Percentiles rank a stretch among this genome's conserved stretches.
Evolutionary conservation across 2,888 invertebrate genomes (phyloP).

Genomic region (Melangyna quadrimaculata): DNA sequence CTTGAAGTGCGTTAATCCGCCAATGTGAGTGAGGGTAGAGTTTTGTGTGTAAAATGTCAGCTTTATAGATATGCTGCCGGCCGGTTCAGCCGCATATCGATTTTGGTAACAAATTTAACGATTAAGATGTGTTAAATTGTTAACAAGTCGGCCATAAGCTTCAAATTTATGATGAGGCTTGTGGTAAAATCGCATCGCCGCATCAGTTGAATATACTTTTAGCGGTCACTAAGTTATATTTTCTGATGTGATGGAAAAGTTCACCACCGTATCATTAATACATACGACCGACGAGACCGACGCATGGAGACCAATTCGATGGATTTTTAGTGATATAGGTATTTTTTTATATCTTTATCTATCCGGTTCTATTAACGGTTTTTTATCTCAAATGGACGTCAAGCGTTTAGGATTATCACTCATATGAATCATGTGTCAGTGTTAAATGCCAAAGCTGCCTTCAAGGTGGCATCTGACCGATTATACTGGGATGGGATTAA

Average conservation of each 20-base stretch:
- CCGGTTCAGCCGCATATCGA: constrained; percentile 42
- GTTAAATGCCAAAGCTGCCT: constrained; percentile 49
- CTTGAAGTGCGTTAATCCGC: constrained; percentile 70
- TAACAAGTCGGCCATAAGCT: constrained; percentile 81
- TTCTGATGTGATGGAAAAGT: neutral
- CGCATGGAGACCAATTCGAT: neutral
- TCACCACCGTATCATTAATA: neutral
- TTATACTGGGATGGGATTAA: constrained; percentile 48
- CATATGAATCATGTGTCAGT: constrained; percentile 61
- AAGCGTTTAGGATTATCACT: constrained; percentile 35
- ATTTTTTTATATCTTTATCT: neutral
- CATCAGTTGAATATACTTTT: constrained; percentile 44
- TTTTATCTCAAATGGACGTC: constrained; percentile 38
- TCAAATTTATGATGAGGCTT: constrained; percentile 78
- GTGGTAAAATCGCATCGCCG: constrained; percentile 6
- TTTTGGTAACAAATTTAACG: constrained; percentile 79
- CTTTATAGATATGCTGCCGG: neutral
- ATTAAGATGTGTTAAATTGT: constrained; percentile 82
- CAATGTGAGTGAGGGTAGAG: constrained; percentile 58
- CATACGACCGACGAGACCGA: too few species aligned
- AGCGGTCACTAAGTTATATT: constrained; percentile 29
- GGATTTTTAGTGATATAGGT: neutral
- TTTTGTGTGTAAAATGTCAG: constrained; percentile 62
- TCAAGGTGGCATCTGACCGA: constrained; percentile 65
- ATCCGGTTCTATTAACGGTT: constrained; percentile 21